Percentiles rank a stretch among this genome's conserved stretches.
Evolutionary conservation across 2,797 vertebrate species (phyloP).

Genomic region (Pipistrellus kuhlii): DNA sequence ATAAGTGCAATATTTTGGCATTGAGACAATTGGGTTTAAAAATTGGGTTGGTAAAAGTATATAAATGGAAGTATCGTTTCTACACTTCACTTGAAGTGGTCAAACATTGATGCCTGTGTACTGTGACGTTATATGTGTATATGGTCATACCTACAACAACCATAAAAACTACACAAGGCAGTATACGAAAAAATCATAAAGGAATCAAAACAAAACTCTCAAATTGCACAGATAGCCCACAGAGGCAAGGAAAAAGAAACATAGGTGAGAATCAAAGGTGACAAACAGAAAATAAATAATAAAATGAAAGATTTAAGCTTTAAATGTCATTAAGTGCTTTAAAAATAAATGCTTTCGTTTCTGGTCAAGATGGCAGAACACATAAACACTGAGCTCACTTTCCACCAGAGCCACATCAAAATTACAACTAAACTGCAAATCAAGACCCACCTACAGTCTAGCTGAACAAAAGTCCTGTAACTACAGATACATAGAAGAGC

Average conservation of each 20-base stretch:
- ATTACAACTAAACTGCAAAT: background rate
- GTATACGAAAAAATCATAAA: background rate
- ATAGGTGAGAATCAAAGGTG: constrained; percentile 13
- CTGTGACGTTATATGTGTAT: background rate
- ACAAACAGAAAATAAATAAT: constrained; percentile 17
- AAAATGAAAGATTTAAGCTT: constrained; percentile 7
- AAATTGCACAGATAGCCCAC: constrained; percentile 22
- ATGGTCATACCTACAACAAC: background rate
- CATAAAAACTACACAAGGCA: background rate
- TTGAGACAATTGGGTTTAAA: background rate
- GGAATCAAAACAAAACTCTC: background rate
- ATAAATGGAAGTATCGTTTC: background rate
- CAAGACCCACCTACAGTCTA: background rate
- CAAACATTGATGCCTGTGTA: background rate
- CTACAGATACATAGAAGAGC: too few relatives aligned
- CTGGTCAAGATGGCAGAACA: background rate
- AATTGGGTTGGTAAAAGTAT: background rate
- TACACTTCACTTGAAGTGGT: too few relatives aligned
- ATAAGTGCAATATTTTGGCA: background rate
- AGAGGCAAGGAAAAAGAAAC: background rate
- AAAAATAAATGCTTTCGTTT: constrained; percentile 4
- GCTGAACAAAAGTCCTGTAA: too few relatives aligned
- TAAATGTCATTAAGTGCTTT: constrained; percentile 16
- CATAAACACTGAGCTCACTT: background rate
- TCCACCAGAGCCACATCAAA: background rate